Evolutionary conservation across 2,888 invertebrate species (phyloP).

Genomic region (Agrilus biguttatus): DNA sequence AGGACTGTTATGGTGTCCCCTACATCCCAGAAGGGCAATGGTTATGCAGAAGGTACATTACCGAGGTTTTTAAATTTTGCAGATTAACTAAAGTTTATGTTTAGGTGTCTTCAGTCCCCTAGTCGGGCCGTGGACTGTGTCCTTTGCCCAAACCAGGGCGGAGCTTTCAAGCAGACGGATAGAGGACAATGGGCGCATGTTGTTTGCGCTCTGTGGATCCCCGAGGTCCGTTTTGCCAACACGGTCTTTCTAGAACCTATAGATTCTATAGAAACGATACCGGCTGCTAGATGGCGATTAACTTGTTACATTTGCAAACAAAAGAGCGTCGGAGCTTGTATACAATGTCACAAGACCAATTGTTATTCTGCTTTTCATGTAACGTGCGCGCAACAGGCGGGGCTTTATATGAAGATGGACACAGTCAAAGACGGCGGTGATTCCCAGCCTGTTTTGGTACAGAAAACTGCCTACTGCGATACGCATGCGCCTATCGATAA

Average conservation of each 20-base stretch:
- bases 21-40: constrained; percentile 60
- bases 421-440: constrained; percentile 51
- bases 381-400: constrained; percentile 95
- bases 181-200: constrained; percentile 96
- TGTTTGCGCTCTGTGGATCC: constrained; percentile 97
- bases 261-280: constrained; percentile 93
- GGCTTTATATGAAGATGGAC: constrained; percentile 91
- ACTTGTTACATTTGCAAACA: constrained; percentile 95
- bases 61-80: neutral
- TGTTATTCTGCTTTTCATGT: constrained; percentile 98
- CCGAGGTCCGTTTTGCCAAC: constrained; percentile 95
- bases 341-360: constrained; percentile 93
- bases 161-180: constrained; percentile 97
- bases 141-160: constrained; percentile 95
- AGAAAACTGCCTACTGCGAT: constrained; percentile 94
- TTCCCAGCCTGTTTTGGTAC: constrained; percentile 63
- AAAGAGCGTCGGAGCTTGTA: constrained; percentile 86
- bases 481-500: constrained; percentile 70
- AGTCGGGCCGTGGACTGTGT: constrained; percentile 92
- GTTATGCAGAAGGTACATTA: constrained; percentile 58
- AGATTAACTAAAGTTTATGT: neutral
- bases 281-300: constrained; percentile 90
- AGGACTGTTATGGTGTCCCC: constrained; percentile 91
- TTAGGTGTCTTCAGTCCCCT: constrained; percentile 79
- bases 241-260: constrained; percentile 96